These are phyloP conservation scores for Diadophis punctatus DNA, from an alignment of 2,113 vertebrate genomes.

Conservation along the genomic window DNA sequence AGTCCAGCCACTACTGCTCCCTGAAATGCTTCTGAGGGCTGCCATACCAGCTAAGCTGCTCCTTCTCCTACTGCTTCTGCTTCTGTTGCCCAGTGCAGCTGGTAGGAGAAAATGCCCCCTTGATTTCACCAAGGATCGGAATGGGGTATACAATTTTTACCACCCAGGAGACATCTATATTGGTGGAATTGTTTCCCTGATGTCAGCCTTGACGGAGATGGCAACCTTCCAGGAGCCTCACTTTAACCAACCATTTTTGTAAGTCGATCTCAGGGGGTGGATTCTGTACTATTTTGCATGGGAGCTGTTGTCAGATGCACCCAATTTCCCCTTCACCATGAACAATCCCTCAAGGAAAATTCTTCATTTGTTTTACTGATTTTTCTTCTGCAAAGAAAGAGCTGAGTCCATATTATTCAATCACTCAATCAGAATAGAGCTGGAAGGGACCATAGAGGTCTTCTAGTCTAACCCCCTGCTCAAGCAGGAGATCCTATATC, in stretches of 20 bases:
- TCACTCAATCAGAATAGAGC: neutral
- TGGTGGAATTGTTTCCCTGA: neutral
- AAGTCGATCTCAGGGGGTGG: neutral
- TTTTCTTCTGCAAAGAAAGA: neutral
- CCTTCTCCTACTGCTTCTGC: neutral
- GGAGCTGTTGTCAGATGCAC: neutral
- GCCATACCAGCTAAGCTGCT: neutral
- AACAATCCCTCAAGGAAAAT: neutral
- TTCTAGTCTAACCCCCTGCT: neutral
- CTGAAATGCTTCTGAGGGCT: neutral
- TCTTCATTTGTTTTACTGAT: neutral
- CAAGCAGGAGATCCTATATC: neutral
- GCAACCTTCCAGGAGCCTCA: neutral
- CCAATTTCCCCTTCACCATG: neutral
- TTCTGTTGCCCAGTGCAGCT: neutral
- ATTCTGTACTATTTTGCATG: neutral
- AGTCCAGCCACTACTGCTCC: too few relatives aligned
- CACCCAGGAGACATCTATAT: neutral
- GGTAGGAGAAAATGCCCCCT: neutral
- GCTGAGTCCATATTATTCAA: neutral
- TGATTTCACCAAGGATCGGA: neutral
- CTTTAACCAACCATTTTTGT: neutral
- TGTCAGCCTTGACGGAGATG: fast-evolving
- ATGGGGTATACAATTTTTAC: neutral
- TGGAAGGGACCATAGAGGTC: neutral